Base-by-base conservation (phyloP, 2,797 vertebrate genomes). In the Triplophysa yarkandensis region DNA sequence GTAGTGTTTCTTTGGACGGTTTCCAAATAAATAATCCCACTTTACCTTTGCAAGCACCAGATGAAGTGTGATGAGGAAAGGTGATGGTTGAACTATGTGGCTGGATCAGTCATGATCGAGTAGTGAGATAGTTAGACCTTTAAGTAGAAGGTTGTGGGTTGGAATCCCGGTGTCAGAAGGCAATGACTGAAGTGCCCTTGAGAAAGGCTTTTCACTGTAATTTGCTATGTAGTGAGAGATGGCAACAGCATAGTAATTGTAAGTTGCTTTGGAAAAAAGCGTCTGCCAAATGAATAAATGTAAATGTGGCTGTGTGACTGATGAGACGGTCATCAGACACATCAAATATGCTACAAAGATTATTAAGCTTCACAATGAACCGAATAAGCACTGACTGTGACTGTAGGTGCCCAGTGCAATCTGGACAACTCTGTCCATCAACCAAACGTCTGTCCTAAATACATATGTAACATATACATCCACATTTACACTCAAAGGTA, bases 351-450 rank as follows among this genome's bases (percentile, higher is more conserved):
- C 39, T 73, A 36, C 54, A 73, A 55, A 68, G 39, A 48, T 69
- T 54, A 68, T 55, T 68, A 74, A 55, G 36, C 43, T 70, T 48
- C 55, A 72, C 34, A 55, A 32, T 50, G 44, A 64, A 44, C 21
- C 36, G 14, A 21, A 13, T 66, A 34, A 34, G 62, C 62, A 54
- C 44, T 23, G n/a, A 50, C 52, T 55, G 64, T 30, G 44, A 61
- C 23, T 67, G 27, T 28, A 65, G 36, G 48, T 70, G 67, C 27
- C 58, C 39, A 36, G 8, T 41, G 60, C 67, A 71, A 46, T 70
- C 14, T 65, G 67, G 74, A 77, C 63, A 74, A 28, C 58, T 74
- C 72, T 74, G 63, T 58, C 48, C 48, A 44, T 64, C 52, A 67
- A 14, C 41, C 21, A 17, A 0, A 34, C 19, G 21, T 36, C 21